Base-by-base conservation (phyloP, 2,797 vertebrate species). In the Propithecus perrieri region DNA sequence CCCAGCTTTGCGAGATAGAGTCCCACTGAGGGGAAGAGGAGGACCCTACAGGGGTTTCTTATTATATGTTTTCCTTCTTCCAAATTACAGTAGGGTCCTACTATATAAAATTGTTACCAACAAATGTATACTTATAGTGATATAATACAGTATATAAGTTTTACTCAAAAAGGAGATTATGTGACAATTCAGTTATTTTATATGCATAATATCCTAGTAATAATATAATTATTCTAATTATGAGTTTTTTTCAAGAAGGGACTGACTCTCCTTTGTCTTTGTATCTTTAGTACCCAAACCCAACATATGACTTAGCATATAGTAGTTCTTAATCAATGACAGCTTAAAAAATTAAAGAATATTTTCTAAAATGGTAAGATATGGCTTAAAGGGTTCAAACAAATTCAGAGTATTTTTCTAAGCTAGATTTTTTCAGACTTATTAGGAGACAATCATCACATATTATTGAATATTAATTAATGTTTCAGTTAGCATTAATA, bases 401-500 rank as follows among this genome's bases (percentile, higher is more conserved):
- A 91, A 90, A 91, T n/a, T 41, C 43, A 76, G 13, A 30, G 8
- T 80, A 7, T 35, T 78, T 83, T 80, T 75, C 53, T 94, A 63
- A 79, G 20, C 33, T 86, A 79, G 48, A 75, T 74, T 24, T 67
- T 89, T 92, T 12, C 24, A 76, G 33, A 93, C 72, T 95, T 86
- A 76, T 41, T 55, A 94, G 65, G 7, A 72, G 84, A 72, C 15
- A 63, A 79, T 91, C 4, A 72, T 88, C 35, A 83, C 2, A 50
- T 55, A 92, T 53, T 74, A 90, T 38, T 94, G 55, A 72, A 75
- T 53, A 83, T 59, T 4, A 20, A 59, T 85, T 83, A 86, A 7
- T 55, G n/a, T 80, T 96, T 95, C 65, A 17, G 18, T 91, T 67
- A 76, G 12, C 87, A 7, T 90, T 94, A 89, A 86, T 76, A 76